phyloP scores from a whole-genome alignment of 2,888 invertebrate genomes.

The Pristionchus maxplancki region DNA sequence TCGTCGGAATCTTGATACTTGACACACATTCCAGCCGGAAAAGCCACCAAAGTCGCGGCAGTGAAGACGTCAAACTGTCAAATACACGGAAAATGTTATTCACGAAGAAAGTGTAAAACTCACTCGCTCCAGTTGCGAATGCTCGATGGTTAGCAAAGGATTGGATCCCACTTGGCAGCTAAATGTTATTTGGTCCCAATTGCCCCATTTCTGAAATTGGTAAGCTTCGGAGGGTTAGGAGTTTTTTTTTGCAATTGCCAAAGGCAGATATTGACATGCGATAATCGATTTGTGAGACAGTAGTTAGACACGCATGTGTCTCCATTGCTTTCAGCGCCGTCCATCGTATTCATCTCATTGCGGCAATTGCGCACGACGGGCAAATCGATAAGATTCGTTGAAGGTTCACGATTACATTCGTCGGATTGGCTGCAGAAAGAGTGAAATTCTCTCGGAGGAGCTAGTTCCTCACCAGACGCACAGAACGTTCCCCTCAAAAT shows the following conservation, averaged over 20 bases:
- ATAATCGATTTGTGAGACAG: not conserved
- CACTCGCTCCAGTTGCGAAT: not conserved
- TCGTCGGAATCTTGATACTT: not conserved
- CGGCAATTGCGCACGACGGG: not conserved
- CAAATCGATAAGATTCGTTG: not conserved
- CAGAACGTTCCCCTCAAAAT: not conserved
- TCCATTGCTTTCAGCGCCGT: not conserved
- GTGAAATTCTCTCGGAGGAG: not conserved
- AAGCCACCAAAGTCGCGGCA: not conserved
- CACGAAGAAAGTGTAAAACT: not conserved
- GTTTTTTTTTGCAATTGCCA: not conserved
- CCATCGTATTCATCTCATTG: not conserved
- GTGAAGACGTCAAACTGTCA: not conserved
- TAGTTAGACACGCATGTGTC: not conserved
- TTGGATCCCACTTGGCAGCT: too few relatives aligned
- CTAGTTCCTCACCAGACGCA: not conserved
- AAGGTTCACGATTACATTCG: not conserved
- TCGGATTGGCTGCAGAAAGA: not conserved
- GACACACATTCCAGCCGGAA: constrained; percentile 7
- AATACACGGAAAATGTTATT: not conserved
- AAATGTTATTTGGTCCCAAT: not conserved
- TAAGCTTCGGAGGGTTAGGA: too few relatives aligned
- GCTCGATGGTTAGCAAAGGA: too few relatives aligned
- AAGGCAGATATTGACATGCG: not conserved
- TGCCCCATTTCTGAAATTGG: not conserved